Evolutionary conservation across 2,797 vertebrate genomes (phyloP).

Genomic region (Myotis vivesi): DNA sequence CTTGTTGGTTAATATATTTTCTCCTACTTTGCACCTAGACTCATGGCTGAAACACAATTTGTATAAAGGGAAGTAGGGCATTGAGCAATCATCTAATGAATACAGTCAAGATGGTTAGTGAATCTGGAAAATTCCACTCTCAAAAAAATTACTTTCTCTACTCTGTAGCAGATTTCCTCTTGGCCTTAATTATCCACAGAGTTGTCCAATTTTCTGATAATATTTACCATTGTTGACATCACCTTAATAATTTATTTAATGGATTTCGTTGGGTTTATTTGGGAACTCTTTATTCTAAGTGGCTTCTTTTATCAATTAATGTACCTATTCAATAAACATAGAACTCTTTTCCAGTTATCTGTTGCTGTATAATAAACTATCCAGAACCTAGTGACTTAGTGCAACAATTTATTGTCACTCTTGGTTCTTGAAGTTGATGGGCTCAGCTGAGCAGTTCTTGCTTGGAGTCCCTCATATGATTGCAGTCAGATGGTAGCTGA

Average conservation of each 20-base stretch:
- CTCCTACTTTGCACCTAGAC: slow-evolving; percentile 35
- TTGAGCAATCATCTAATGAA: slow-evolving; percentile 59
- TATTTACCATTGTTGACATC: slow-evolving; percentile 48
- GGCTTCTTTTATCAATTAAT: slow-evolving; percentile 14
- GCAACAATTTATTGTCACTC: neutral
- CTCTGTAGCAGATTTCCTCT: slow-evolving; percentile 75
- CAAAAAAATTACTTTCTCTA: slow-evolving; percentile 65
- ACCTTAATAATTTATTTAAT: slow-evolving; percentile 59
- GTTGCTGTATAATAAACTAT: neutral
- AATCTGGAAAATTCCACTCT: slow-evolving; percentile 77
- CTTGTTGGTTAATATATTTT: slow-evolving; percentile 61
- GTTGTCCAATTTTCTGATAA: slow-evolving; percentile 67
- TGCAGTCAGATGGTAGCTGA: neutral
- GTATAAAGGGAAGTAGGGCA: slow-evolving; percentile 59
- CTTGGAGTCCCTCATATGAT: neutral
- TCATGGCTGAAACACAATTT: slow-evolving; percentile 48
- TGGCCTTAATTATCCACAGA: slow-evolving; percentile 59
- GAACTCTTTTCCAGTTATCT: neutral
- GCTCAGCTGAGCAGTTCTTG: neutral
- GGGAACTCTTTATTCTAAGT: slow-evolving; percentile 52
- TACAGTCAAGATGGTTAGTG: slow-evolving; percentile 63
- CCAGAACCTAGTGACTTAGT: neutral
- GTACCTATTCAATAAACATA: slow-evolving; percentile 21
- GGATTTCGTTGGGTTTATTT: slow-evolving; percentile 33
- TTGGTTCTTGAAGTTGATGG: neutral